Base-by-base conservation (phyloP, 2,888 invertebrate species). In the Galeruca laticollis region DNA sequence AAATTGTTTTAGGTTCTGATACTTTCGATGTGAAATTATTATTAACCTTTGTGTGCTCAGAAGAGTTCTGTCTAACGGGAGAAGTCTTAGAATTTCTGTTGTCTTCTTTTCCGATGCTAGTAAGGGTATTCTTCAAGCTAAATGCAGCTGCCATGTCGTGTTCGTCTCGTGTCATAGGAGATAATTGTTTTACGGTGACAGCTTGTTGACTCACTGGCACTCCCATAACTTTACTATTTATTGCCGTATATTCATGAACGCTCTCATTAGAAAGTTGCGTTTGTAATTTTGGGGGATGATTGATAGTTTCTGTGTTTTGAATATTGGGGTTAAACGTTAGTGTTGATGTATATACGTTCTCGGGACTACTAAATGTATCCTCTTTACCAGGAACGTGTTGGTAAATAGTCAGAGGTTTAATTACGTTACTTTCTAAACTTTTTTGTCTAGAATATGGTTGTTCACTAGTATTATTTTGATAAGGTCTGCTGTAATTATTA, bases 191-290 rank as follows among this genome's bases (percentile, higher is more conserved):
- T 52, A 86, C 87, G 18, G 91, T 90, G 15, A 92, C 90, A 40
- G 93, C 94, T 74, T 91, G 89, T 80, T 93, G 93, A 69, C 90
- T 88, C 70, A 92, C 89, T 0, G 93, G 93, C 0, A 91, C 93
- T 60, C 89, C 87, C 93, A 93, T 93, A n/a, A 93, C 93, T 79
- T 89, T 90, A 57, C 90, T 88, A 60, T 88, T 88, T 71, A 91
- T 90, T 71, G 92, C 90, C 68, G 87, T 87, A 80, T 92, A 90
- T 75, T 86, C 85, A 62, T 84, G 81, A 4, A 84, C 61, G 65
- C 83, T 83, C 56, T 85, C 85, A 21, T 77, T 78, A 0, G 84
- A 84, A 5, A 76, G 64, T 77, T 84, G 84, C 5, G 79, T 77
- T 33, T 82, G 75, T 9, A 81, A 77, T 49, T 79, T 80, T 6